Evolutionary conservation across 2,113 vertebrate genomes (phyloP).

Genomic region (Pitta sordida): DNA sequence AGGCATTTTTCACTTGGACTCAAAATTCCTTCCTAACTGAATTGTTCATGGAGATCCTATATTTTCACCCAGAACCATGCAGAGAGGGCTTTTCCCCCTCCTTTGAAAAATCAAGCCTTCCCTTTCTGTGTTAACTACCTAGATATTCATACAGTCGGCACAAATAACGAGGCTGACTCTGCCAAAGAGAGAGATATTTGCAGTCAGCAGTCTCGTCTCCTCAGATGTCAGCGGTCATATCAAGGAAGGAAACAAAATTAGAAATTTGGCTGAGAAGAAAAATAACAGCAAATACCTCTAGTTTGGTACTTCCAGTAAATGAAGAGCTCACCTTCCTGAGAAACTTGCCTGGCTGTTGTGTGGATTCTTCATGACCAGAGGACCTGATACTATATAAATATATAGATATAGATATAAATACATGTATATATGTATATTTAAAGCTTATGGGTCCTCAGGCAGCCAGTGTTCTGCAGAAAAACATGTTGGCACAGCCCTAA

Average conservation of each 20-base stretch:
- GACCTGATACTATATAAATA: background rate
- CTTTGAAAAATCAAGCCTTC: background rate
- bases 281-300: background rate
- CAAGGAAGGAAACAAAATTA: slow-evolving; percentile 12
- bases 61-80: background rate
- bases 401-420: background rate
- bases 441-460: background rate
- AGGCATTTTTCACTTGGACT: background rate
- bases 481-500: background rate
- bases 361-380: background rate
- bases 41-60: background rate
- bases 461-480: background rate
- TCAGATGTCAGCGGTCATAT: background rate
- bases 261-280: background rate
- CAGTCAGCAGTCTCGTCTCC: slow-evolving; percentile 5
- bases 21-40: background rate
- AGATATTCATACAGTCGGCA: background rate
- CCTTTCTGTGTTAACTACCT: background rate
- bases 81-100: background rate
- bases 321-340: background rate
- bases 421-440: background rate
- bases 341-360: background rate
- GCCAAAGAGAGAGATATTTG: background rate
- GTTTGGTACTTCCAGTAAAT: background rate
- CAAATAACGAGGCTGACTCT: background rate